These are phyloP conservation scores for Hyposoter dolosus DNA, from an alignment of 2,888 invertebrate species.

Conservation along the genomic window DNA sequence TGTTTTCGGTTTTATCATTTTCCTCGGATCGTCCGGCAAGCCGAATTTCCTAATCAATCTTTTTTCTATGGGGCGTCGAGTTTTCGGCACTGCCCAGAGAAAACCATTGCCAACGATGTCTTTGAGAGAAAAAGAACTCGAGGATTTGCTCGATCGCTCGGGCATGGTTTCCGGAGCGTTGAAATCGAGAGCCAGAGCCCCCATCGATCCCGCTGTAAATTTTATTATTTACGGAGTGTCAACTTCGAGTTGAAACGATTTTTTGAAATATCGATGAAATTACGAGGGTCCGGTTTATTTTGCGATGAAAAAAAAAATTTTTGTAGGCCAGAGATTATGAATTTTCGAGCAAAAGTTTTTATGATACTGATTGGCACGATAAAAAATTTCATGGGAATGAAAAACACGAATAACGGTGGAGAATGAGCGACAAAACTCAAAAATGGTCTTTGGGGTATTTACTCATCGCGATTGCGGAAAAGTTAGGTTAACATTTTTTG, in stretches of 20 bases:
- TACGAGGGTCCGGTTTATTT: neutral
- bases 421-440: neutral
- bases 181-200: conserved; percentile 78
- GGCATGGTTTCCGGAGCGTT: conserved; percentile 67
- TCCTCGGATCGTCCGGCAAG: conserved; percentile 88
- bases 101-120: conserved; percentile 91
- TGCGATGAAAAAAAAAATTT: neutral
- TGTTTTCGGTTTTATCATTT: conserved; percentile 90
- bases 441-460: neutral
- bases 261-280: neutral
- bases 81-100: conserved; percentile 93
- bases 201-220: conserved; percentile 77
- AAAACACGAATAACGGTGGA: neutral
- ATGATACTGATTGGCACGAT: neutral
- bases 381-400: neutral
- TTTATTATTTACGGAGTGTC: neutral
- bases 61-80: conserved; percentile 91
- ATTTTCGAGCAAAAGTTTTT: neutral
- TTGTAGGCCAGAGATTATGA: neutral
- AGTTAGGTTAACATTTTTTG: conserved; percentile 49
- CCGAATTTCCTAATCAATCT: conserved; percentile 91
- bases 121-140: conserved; percentile 86
- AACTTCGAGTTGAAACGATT: neutral
- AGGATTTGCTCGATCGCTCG: conserved; percentile 47
- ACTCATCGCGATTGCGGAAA: too few relatives aligned